Conservation (phyloP, 2,113 vertebrate species). For the Misgurnus anguillicaudatus region DNA sequence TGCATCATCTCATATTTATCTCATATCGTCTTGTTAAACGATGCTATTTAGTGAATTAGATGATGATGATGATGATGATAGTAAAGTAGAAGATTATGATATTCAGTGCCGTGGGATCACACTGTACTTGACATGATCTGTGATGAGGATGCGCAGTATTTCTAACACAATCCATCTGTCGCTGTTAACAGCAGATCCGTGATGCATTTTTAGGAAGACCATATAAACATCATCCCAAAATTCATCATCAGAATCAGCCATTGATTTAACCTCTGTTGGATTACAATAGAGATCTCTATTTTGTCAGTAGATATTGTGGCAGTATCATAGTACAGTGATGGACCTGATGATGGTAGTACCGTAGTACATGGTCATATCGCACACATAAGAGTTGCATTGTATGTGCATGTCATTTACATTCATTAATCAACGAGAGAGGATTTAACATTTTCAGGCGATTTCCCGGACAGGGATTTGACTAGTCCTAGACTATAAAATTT, state of each 20-base stretch:
- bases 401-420: no score
- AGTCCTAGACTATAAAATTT: no score
- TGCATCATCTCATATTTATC: constrained; percentile 10
- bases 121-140: not conserved
- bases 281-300: not conserved
- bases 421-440: no score
- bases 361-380: no score
- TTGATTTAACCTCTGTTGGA: not conserved
- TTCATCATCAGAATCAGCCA: not conserved
- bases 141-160: not conserved
- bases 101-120: not conserved
- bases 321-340: no score
- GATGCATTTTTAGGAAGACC: constrained; percentile 9
- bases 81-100: no score
- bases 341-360: no score
- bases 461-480: no score
- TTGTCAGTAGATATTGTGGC: not conserved
- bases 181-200: not conserved
- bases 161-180: not conserved
- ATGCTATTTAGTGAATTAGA: not conserved
- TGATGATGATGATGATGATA: not conserved
- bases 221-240: not conserved
- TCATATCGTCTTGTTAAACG: not conserved
- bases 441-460: no score
- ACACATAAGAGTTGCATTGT: no score